Percentiles rank a stretch among this genome's conserved stretches.
These are phyloP conservation scores for Temnothorax nylanderi DNA, from an alignment of 1,140 invertebrate genomes.

Conservation along the genomic window DNA sequence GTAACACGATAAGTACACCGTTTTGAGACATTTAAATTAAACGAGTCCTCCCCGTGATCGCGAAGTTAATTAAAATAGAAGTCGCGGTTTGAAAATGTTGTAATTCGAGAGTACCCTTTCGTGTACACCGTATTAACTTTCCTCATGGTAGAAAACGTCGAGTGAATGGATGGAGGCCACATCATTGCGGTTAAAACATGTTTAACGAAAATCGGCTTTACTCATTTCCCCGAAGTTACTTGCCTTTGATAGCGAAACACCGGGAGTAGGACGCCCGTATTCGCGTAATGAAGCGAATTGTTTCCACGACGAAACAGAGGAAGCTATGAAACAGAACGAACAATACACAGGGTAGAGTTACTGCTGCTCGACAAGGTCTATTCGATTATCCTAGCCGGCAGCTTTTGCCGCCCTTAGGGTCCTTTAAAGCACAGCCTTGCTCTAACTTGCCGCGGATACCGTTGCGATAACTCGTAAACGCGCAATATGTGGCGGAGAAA, in stretches of 20 bases:
- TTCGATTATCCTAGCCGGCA: slow-evolving; percentile 26
- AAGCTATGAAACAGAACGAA: not conserved
- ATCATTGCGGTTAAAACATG: not conserved
- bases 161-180: not conserved
- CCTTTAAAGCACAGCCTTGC: not conserved
- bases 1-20: not conserved
- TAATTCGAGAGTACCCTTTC: not conserved
- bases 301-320: slow-evolving; percentile 4
- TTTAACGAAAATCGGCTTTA: slow-evolving; percentile 43
- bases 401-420: not conserved
- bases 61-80: slow-evolving; percentile 4
- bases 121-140: not conserved
- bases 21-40: slow-evolving; percentile 13
- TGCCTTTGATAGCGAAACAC: slow-evolving; percentile 19
- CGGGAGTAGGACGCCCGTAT: not conserved
- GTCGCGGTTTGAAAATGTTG: not conserved
- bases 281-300: slow-evolving; percentile 18
- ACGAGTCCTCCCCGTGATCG: not conserved
- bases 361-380: slow-evolving; percentile 21
- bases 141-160: not conserved
- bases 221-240: not conserved
- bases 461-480: slow-evolving; percentile 29
- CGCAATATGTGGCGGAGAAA: slow-evolving; percentile 30
- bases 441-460: slow-evolving; percentile 25
- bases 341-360: not conserved